Conservation (phyloP, 30 jellyfish, hydroid and myxozoan species). For the Pseudorhiza aurosa region DNA sequence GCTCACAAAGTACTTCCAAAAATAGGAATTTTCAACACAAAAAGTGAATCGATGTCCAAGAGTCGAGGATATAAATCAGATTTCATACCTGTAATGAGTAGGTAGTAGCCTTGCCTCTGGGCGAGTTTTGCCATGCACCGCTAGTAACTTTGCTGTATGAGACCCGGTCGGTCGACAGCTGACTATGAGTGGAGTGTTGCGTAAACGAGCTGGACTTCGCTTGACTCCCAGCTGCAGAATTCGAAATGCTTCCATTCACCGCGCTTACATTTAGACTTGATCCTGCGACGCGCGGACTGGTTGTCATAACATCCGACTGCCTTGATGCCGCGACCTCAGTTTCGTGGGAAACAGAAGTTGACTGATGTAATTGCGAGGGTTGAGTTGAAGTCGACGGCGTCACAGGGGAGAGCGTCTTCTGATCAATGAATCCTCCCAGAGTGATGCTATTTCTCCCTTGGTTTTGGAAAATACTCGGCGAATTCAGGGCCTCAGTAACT, state of each 20-base stretch:
- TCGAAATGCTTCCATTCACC: background rate
- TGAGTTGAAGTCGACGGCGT: constrained; percentile 24
- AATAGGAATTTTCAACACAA: no score
- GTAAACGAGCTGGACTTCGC: constrained; percentile 28
- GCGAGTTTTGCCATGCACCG: constrained; percentile 79
- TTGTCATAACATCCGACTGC: constrained; percentile 43
- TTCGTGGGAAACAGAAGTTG: constrained; percentile 7
- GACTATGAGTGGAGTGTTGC: constrained; percentile 25
- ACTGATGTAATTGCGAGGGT: constrained; percentile 31
- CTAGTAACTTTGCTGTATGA: constrained; percentile 85
- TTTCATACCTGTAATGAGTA: constrained; percentile 21
- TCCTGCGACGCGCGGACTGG: constrained; percentile 57
- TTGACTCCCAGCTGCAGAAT: background rate
- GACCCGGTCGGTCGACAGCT: constrained; percentile 37
- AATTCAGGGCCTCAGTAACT: constrained; percentile 95
- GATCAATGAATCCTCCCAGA: constrained; percentile 85
- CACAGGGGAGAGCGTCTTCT: constrained; percentile 44
- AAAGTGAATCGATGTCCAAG: no score
- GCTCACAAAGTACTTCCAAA: no score
- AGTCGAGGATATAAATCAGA: background rate
- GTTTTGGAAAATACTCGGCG: constrained; percentile 92
- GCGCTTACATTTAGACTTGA: constrained; percentile 14
- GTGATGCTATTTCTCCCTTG: constrained; percentile 66
- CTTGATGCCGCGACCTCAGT: constrained; percentile 41
- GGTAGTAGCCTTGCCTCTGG: background rate